These are phyloP conservation scores for Drosophila kuntzei DNA, from an alignment of 2,888 invertebrate genomes.

Conservation along the genomic window DNA sequence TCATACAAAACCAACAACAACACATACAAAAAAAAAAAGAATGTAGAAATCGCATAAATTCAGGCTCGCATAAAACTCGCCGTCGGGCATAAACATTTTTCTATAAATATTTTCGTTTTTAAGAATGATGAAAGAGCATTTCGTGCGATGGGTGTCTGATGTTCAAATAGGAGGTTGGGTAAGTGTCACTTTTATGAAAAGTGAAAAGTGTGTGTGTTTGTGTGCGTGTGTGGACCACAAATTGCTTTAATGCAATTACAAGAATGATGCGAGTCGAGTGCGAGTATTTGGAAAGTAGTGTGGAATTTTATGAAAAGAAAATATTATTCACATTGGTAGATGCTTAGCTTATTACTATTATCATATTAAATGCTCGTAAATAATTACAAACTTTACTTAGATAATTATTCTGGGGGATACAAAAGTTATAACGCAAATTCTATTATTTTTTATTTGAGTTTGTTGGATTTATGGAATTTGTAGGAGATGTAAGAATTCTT, in stretches of 20 bases:
- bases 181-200: conserved; percentile 42
- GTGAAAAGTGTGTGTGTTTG: conserved; percentile 43
- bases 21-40: conserved; percentile 9
- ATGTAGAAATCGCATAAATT: conserved; percentile 58
- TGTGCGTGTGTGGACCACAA: conserved; percentile 32
- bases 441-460: no score
- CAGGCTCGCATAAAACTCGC: conserved; percentile 61
- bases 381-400: no score
- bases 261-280: conserved; percentile 12
- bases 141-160: conserved; percentile 1
- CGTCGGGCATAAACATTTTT: conserved; percentile 54
- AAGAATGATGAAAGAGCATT: conserved; percentile 48
- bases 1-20: conserved; percentile 22
- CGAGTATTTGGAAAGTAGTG: conserved; percentile 1
- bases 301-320: conserved; percentile 1
- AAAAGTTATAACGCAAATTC: no score
- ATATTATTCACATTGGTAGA: conserved; percentile 6
- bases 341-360: background rate
- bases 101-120: conserved; percentile 61
- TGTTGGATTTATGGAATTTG: no score
- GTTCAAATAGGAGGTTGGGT: no score
- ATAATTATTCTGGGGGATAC: no score
- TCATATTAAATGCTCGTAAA: no score
- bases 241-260: conserved; percentile 41
- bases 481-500: no score